Evolutionary conservation across 2,888 invertebrate genomes (phyloP), one percentile per base, ranked within the genome.

Genomic region (Apoda limacodes): DNA sequence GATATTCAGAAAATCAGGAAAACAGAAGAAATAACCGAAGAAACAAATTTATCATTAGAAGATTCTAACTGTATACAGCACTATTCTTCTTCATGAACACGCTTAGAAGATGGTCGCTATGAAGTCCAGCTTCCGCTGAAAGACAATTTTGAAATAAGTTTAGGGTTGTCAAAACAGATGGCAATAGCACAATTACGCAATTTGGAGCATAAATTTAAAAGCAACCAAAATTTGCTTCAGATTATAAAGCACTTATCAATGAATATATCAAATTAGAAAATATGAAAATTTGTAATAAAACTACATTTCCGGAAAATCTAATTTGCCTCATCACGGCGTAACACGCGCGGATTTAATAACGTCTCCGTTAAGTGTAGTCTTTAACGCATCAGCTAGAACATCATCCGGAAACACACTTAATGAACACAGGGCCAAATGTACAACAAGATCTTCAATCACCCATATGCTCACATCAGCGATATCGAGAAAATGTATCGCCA

Each of bases 381-480:
- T 41, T 13, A 43, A 27, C 21, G 38, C 35, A 6, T 35, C 32
- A 9, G 15, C 37, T 10, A 36, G 34, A 17, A 20, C 37, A 6
- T 32, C 33, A 4, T 29, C 33, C 6, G 37, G 34, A 5, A 9
- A 35, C 1, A 38, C 34, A 42, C 10, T 22, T 37, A 13, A 13
- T 45, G 9, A 22, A 27, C 30, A 38, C 41, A 38, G 42, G 45
- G 26, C 42, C 42, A 1, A 45, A 42, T 22, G 36, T 42, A 9
- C 38, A 40, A 15, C 33, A 34, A 27, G 39, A 39, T 20, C 4
- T 43, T n/a, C 35, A 28, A 7, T 11, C n/a, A 1, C 13, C 44
- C 2, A 20, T 47, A 1, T 9, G 43, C 9, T 26, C 28, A 9
- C 45, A 40, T 39, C 2, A 39, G 42, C 3, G 42, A 45, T 17